Percentiles rank a stretch among this genome's conserved stretches.
phyloP scores from a whole-genome alignment of 2,888 invertebrate species.

The Andrena hattorfiana region DNA sequence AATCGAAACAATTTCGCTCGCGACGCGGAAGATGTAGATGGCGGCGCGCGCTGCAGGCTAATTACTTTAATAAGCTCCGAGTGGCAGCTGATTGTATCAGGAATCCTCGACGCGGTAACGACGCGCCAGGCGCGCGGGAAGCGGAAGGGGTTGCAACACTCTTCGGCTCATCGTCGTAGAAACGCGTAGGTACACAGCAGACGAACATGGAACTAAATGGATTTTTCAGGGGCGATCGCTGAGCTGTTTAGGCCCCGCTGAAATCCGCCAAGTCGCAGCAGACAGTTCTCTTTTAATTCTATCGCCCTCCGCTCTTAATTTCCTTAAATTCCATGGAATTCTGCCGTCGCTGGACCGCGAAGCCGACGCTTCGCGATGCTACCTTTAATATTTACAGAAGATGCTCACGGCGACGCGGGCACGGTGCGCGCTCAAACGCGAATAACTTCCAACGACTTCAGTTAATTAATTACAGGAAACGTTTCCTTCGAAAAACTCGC shows the following conservation, averaged over 20 bases:
- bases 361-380: background rate
- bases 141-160: constrained; percentile 20
- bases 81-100: constrained; percentile 48
- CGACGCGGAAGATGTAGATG: background rate
- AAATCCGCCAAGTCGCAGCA: background rate
- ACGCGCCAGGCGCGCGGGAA: constrained; percentile 9
- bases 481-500: constrained; percentile 1
- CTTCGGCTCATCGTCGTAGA: background rate
- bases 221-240: background rate
- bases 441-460: constrained; percentile 13
- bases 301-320: background rate
- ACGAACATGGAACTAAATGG: background rate
- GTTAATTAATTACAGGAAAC: constrained; percentile 27
- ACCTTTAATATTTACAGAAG: constrained; percentile 11
- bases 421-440: background rate
- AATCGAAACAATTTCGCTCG: constrained; percentile 52
- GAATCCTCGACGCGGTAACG: constrained; percentile 57
- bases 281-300: constrained; percentile 16
- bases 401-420: background rate
- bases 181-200: background rate
- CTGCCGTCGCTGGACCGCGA: background rate
- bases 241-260: background rate
- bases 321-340: background rate
- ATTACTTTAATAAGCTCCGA: constrained; percentile 69
- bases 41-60: constrained; percentile 31